phyloP scores from a whole-genome alignment of 2,888 invertebrate species.

The Notodonta dromedarius region DNA sequence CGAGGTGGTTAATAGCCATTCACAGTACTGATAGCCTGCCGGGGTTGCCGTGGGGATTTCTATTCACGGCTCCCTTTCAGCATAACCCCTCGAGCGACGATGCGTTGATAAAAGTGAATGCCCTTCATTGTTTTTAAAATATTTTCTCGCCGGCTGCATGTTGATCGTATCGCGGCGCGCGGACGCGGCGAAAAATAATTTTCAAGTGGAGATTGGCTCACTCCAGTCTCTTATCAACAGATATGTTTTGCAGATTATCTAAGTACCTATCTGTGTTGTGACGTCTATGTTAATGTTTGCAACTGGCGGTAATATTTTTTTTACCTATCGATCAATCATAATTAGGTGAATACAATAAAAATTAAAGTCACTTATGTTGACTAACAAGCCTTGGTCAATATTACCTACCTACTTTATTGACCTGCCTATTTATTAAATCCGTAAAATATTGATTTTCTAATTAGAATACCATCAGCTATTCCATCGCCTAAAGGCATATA shows the following conservation, averaged over 20 bases:
- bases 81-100: conserved; percentile 69
- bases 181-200: conserved; percentile 58
- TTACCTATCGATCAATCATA: conserved; percentile 7
- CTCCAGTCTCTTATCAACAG: conserved; percentile 57
- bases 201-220: conserved; percentile 61
- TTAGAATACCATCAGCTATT: background rate
- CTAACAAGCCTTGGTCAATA: background rate
- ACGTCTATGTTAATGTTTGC: conserved; percentile 39
- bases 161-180: conserved; percentile 61
- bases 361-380: background rate
- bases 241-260: conserved; percentile 47
- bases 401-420: too few species aligned
- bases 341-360: background rate
- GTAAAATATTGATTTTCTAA: background rate
- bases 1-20: conserved; percentile 79
- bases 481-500: background rate
- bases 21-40: conserved; percentile 72
- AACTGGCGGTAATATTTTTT: conserved; percentile 9
- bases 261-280: conserved; percentile 25
- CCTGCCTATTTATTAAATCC: too few species aligned
- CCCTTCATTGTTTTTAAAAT: conserved; percentile 77
- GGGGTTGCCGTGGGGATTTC: conserved; percentile 64
- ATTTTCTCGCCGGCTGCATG: conserved; percentile 67
- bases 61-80: conserved; percentile 72
- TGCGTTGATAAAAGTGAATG: conserved; percentile 80